Evolutionary conservation across 2,888 invertebrate genomes (phyloP).

Genomic region (Tetheella fluctuosa): DNA sequence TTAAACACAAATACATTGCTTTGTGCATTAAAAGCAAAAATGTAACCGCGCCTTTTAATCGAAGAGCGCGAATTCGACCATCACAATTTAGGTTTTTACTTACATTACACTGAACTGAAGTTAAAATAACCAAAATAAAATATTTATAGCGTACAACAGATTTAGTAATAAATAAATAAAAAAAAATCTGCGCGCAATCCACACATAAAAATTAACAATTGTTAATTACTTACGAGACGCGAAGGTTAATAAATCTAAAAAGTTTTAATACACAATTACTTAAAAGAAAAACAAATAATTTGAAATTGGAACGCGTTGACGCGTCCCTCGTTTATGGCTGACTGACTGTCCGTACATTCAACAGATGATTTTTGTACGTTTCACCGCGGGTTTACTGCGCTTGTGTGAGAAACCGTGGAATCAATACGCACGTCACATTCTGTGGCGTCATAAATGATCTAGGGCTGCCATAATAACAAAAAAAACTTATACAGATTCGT

Average conservation of each 20-base stretch:
- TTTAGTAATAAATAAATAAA: not conserved
- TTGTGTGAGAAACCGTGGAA: constrained; percentile 66
- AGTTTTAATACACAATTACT: constrained; percentile 43
- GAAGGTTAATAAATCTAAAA: constrained; percentile 32
- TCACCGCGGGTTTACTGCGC: constrained; percentile 43
- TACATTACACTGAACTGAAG: not conserved
- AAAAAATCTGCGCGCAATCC: constrained; percentile 5
- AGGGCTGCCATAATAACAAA: constrained; percentile 12
- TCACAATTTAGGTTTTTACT: not conserved
- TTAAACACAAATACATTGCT: too few species aligned
- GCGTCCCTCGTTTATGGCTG: constrained; percentile 65
- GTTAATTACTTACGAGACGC: constrained; percentile 23
- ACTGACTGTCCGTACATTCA: constrained; percentile 62
- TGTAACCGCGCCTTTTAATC: not conserved
- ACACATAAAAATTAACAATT: not conserved
- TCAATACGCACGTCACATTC: constrained; percentile 58
- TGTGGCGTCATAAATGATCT: constrained; percentile 26
- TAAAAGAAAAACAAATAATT: constrained; percentile 48
- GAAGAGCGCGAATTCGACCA: not conserved
- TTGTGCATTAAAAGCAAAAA: not conserved
- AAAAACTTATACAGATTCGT: not conserved
- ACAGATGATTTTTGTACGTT: constrained; percentile 77
- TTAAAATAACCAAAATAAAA: not conserved
- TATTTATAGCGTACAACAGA: not conserved
- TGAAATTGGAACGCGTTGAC: constrained; percentile 53